Evolutionary conservation across 2,888 invertebrate genomes (phyloP), one percentile per base, ranked within the genome.

Genomic region (Ichneumoninae sp.): DNA sequence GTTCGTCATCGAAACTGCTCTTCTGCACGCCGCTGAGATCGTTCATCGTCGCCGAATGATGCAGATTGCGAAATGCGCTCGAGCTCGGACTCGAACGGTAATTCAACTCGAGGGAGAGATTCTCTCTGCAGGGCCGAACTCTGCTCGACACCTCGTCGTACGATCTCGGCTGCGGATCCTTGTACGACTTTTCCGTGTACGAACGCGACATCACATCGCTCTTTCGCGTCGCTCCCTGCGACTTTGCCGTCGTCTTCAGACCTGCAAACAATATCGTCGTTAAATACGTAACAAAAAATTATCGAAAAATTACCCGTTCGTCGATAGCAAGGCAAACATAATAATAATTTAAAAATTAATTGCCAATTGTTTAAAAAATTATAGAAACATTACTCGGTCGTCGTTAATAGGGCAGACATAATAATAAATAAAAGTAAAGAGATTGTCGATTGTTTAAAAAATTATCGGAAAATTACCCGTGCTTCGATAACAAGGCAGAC

Each of bases 21-120:
- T 78, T 75, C 68, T 91, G 90, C 33, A 90, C 85, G 60, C 88
- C 86, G 83, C 90, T 91, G 63, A 91, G 83, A 82, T 91, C 92
- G 75, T 91, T 91, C 85, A 91, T 89, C 44, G 90, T 91, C 40
- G 88, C 88, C 3, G 91, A 91, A 74, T 89, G 89, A 19, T 89
- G 85, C 8, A 91, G 83, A 60, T 87, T 82, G 83, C 88, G 86
- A 70, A 83, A 86, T 44, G 83, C 26, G 44, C 86, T 87, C 19
- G 83, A 74, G 63, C 75, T 80, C 8, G 86, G 70, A 76, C 88
- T 87, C 0, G 85, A 83, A 7, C 85, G 57, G 36, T 86, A 83
- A 19, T 81, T 83, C 60, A 91, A 86, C 57, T 91, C 91, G 16
- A 90, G 80, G 5, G 91, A 90, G 7, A 91, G 85, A 81, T 90